A percentile compares a stretch with the other conserved stretches of the same genome.
Evolutionary conservation across 2,113 vertebrate species (phyloP).

Genomic region (Eurypyga helias): DNA sequence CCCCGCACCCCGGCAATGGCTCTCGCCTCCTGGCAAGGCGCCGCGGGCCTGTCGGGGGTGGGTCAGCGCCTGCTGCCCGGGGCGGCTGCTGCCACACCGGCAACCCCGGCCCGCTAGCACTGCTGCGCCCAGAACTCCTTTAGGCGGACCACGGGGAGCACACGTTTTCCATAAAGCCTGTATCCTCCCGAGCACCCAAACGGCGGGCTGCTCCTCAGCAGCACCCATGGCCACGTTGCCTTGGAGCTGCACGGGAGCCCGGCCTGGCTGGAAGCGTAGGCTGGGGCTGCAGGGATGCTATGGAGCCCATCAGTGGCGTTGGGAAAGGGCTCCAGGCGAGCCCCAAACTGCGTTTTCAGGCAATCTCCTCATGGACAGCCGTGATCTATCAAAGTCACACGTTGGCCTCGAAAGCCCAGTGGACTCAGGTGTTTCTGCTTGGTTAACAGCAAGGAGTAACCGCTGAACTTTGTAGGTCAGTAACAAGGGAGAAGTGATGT

Average conservation of each 20-base stretch:
- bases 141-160: neutral
- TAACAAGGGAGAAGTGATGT: too few species aligned
- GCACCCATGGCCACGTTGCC: neutral
- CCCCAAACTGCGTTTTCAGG: too few species aligned
- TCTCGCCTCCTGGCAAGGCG: neutral
- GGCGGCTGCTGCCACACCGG: neutral
- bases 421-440: neutral
- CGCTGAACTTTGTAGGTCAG: neutral
- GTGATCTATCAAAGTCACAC: neutral
- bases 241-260: too few species aligned
- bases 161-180: neutral
- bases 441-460: neutral
- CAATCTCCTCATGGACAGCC: too few species aligned
- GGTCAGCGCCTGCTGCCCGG: neutral
- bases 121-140: too few species aligned
- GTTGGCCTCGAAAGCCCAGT: accelerated
- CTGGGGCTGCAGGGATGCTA: neutral
- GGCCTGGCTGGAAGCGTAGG: neutral
- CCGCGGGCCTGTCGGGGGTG: neutral
- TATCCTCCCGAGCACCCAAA: neutral
- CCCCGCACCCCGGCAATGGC: neutral
- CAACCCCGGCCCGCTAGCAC: neutral
- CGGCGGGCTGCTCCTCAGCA: neutral
- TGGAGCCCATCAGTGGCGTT: neutral
- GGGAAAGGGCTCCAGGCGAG: neutral